These are phyloP conservation scores for Poeciliopsis turrubarensis DNA, from an alignment of 2,113 vertebrate genomes.

Conservation along the genomic window DNA sequence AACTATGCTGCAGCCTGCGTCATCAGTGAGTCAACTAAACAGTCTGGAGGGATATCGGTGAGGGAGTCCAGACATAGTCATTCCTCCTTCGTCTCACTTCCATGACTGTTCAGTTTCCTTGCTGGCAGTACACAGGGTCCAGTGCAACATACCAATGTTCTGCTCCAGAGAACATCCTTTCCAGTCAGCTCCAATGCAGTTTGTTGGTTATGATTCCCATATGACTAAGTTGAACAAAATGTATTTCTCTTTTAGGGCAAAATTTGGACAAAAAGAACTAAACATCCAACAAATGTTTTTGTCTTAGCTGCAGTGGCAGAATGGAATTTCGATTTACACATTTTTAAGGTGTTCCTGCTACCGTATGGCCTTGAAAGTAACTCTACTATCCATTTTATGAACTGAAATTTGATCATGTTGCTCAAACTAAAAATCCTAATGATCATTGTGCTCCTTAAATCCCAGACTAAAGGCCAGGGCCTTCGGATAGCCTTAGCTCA, in stretches of 20 bases:
- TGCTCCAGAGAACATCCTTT: conserved; percentile 35
- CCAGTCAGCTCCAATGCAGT: not conserved
- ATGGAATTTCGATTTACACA: not conserved
- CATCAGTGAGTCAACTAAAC: conserved; percentile 75
- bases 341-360: not conserved
- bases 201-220: not conserved
- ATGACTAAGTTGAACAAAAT: not conserved
- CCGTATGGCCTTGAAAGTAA: not conserved
- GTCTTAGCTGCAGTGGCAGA: not conserved
- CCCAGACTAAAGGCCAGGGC: too few relatives aligned
- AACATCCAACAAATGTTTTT: not conserved
- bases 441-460: too few relatives aligned
- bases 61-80: conserved; percentile 68
- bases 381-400: not conserved
- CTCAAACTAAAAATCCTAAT: not conserved
- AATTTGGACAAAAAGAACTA: not conserved
- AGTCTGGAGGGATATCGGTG: conserved; percentile 68
- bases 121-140: conserved; percentile 39
- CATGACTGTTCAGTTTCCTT: conserved; percentile 63
- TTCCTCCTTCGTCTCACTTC: conserved; percentile 57
- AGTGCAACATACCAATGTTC: conserved; percentile 13
- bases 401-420: not conserved
- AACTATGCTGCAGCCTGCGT: conserved; percentile 71
- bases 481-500: not conserved
- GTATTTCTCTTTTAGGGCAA: conserved; percentile 1